phyloP scores from a whole-genome alignment of 1,140 invertebrate genomes.

The Heliconius eleuchia region DNA sequence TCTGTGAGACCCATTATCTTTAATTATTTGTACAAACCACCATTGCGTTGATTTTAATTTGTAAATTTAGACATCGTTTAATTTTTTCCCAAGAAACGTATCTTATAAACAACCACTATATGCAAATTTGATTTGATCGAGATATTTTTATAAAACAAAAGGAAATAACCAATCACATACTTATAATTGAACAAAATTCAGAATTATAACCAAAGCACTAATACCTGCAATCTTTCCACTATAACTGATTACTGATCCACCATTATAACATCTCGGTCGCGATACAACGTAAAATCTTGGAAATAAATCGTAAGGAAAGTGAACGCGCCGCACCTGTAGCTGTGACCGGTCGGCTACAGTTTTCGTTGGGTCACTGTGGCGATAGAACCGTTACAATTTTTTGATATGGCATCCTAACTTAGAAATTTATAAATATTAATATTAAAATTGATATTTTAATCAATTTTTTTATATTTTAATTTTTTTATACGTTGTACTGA shows the following conservation, averaged over 20 bases:
- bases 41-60: background rate
- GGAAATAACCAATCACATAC: no score
- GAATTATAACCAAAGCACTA: no score
- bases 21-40: background rate
- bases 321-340: constrained; percentile 70
- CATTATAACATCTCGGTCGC: background rate
- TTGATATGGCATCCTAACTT: constrained; percentile 42
- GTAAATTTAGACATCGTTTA: background rate
- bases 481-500: background rate
- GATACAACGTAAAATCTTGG: constrained; percentile 44
- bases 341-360: constrained; percentile 60
- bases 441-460: background rate
- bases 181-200: no score
- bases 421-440: constrained; percentile 1
- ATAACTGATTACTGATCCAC: background rate
- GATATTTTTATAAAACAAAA: no score
- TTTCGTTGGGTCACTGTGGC: constrained; percentile 66
- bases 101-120: no score
- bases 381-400: constrained; percentile 59
- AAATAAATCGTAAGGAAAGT: constrained; percentile 70
- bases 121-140: no score
- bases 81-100: no score
- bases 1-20: background rate
- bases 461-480: background rate
- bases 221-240: background rate